phyloP scores from a whole-genome alignment of 1,140 invertebrate genomes.

The Theocolax elegans region DNA sequence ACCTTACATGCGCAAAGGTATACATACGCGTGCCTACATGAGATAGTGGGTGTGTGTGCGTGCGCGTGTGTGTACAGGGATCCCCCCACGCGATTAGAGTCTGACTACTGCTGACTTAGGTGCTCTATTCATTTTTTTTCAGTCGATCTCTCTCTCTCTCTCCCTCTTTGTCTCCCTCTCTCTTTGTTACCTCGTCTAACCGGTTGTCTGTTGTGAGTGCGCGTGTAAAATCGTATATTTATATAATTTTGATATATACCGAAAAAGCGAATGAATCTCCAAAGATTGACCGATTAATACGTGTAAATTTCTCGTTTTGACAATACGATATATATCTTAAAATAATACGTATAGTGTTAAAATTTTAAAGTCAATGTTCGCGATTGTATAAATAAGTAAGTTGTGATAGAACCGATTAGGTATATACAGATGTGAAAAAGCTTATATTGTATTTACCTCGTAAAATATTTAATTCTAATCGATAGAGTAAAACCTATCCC shows the following conservation, averaged over 20 bases:
- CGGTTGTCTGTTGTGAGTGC: constrained; percentile 1
- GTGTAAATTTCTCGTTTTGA: not conserved
- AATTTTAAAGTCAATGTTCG: too few species aligned
- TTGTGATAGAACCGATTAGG: too few species aligned
- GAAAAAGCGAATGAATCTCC: not conserved
- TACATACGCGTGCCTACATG: not conserved
- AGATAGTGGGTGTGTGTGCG: too few species aligned
- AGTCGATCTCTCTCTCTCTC: too few species aligned
- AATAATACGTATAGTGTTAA: too few species aligned
- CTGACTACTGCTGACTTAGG: not conserved
- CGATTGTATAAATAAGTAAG: too few species aligned
- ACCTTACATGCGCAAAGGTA: not conserved
- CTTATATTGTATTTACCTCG: too few species aligned
- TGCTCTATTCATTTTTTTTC: constrained; percentile 24
- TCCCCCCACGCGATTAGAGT: constrained; percentile 3
- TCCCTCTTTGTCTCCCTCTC: too few species aligned
- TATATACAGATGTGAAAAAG: too few species aligned
- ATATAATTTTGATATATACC: constrained; percentile 12
- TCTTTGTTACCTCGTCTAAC: constrained; percentile 20
- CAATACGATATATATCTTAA: too few species aligned
- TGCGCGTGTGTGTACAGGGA: not conserved
- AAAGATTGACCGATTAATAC: not conserved
- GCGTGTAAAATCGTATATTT: not conserved
- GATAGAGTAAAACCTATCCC: too few species aligned
- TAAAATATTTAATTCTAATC: too few species aligned